Conservation (phyloP, 2,797 vertebrate species). For the Centropyge bicolor region DNA sequence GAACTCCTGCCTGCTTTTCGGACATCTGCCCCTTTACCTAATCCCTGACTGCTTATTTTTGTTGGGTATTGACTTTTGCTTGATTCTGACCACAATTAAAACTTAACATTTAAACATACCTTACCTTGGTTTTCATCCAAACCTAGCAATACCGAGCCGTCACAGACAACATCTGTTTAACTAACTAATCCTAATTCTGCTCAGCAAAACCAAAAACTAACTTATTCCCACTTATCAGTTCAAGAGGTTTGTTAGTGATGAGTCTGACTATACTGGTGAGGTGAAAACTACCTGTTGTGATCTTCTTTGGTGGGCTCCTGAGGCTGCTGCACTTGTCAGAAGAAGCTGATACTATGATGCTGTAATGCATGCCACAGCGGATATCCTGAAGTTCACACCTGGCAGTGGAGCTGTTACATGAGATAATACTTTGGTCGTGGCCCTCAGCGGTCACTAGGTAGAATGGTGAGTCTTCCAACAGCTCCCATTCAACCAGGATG, state of each 20-base stretch:
- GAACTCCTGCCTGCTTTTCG: no score
- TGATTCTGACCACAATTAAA: neutral
- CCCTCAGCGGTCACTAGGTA: slow-evolving; percentile 84
- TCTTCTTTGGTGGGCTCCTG: slow-evolving; percentile 79
- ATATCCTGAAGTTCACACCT: slow-evolving; percentile 74
- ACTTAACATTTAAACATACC: neutral
- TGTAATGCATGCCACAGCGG: slow-evolving; percentile 81
- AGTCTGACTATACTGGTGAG: neutral
- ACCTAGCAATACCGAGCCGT: no score
- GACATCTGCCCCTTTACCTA: no score
- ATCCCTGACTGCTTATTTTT: no score
- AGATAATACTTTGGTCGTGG: slow-evolving; percentile 67
- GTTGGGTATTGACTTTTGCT: neutral
- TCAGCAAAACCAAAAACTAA: no score
- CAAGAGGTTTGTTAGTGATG: neutral
- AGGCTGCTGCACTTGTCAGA: slow-evolving; percentile 86
- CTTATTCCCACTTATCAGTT: no score
- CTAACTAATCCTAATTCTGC: no score
- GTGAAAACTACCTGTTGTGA: slow-evolving; percentile 77
- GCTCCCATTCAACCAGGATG: slow-evolving; percentile 81
- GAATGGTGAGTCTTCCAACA: slow-evolving; percentile 46
- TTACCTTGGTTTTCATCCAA: no score
- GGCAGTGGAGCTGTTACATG: slow-evolving; percentile 81
- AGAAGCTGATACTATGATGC: slow-evolving; percentile 80
- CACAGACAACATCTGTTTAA: no score